Percentiles rank a stretch among this genome's conserved stretches.
Evolutionary conservation across 2,797 vertebrate genomes (phyloP).

Genomic region (Spatula versicolor): DNA sequence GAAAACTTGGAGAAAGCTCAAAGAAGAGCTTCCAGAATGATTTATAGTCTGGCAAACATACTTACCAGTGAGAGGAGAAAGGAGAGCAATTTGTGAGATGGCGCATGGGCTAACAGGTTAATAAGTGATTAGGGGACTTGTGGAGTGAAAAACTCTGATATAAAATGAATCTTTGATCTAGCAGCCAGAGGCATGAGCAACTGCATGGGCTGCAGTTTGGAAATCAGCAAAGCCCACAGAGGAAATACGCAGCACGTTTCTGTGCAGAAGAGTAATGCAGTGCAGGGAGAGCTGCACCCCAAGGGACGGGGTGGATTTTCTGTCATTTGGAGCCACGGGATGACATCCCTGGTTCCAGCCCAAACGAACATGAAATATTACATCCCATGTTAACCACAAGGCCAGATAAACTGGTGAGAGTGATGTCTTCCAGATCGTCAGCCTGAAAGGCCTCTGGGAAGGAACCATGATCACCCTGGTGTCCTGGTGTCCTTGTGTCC

Average conservation of each 20-base stretch:
- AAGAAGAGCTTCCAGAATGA: slow-evolving; percentile 46
- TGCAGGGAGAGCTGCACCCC: background rate
- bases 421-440: slow-evolving; percentile 14
- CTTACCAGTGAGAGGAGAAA: background rate
- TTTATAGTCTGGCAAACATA: background rate
- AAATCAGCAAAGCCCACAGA: slow-evolving; percentile 33
- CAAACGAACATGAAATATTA: slow-evolving; percentile 38
- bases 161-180: slow-evolving; percentile 41
- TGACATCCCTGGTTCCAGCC: background rate
- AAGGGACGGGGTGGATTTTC: slow-evolving; percentile 11
- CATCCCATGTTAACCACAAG: background rate
- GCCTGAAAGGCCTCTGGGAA: background rate
- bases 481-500: background rate
- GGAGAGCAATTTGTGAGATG: background rate
- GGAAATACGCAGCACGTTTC: background rate
- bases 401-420: slow-evolving; percentile 16
- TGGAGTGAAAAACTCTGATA: slow-evolving; percentile 15
- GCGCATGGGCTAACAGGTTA: slow-evolving; percentile 3
- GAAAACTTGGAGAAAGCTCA: slow-evolving; percentile 34
- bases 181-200: slow-evolving; percentile 23
- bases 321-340: background rate
- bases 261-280: slow-evolving; percentile 4
- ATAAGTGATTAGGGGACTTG: slow-evolving; percentile 12
- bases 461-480: background rate
- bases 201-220: background rate